Evolutionary conservation across 2,888 invertebrate genomes (phyloP), one percentile per base, ranked within the genome.

Genomic region (Portevinia maculata): DNA sequence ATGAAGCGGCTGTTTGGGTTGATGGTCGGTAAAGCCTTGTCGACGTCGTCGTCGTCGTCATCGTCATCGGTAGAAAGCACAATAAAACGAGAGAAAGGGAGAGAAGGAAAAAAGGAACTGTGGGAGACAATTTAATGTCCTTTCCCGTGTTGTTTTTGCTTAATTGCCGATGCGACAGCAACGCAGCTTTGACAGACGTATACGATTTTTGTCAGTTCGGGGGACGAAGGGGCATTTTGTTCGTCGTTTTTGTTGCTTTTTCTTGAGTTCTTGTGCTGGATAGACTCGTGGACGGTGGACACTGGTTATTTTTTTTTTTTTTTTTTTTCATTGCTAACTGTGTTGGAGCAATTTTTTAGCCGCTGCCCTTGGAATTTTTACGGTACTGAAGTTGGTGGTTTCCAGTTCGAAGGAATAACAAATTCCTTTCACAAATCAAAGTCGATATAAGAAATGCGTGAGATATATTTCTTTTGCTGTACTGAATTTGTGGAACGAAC

Each of bases 41-140:
- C 69, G 48, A n/a, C 13, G 39, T 3, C 8, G 24, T 24, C 8
- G 4, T 41, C n/a, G 13, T n/a, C 9, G n/a, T 5, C 1, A 57
- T 41, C n/a, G 13, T n/a, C 9, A 13, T 5, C 1, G 52, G 70
- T 60, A 79, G 70, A 67, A 76, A 81, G 65, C 65, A 24, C 60
- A 67, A 50, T 28, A 30, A 39, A 57, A 44, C 50, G 71, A 21
- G 0, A 53, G 41, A 39, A 13, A 6, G 13, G n/a, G 37, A 32
- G 21, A 39, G 17, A n/a, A 62, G 41, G 71, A 62, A 62, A 69
- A 52, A 74, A 71, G 62, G 71, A 84, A 85, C 85, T 86, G 86
- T 86, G 86, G 85, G 86, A 86, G 86, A 86, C 86, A 85, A 85
- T 85, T 86, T 86, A 86, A 84, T 83, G 84, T 85, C 86, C 85